Base-by-base conservation (phyloP, 1,140 invertebrate species). In the Drosophila sechellia region DNA sequence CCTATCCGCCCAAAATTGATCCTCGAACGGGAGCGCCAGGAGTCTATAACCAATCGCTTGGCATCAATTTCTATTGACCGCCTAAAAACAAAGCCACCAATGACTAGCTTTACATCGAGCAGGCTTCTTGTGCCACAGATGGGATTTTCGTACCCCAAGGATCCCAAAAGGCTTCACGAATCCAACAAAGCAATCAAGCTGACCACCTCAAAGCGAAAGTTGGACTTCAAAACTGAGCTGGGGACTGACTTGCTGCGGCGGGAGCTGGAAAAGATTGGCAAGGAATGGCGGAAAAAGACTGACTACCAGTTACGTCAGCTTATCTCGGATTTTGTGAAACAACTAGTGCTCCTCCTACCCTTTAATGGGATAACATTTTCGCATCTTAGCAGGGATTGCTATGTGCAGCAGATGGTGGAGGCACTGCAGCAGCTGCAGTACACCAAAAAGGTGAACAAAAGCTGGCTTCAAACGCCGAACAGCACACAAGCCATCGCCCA, bases 321-420 rank as follows among this genome's bases (percentile, higher is more conserved):
- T 17, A 50, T 77, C 27, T 31, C 58, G 12, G 81, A 85, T 46
- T 66, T 85, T 54, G 40, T 85, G 8, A 72, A 25, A 20, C 57
- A 76, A 22, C 12, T 66, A 2, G 42, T 45, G 12, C 65, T 57
- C 59, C 27, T 80, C 27, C 15, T 84, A 15, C 42, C 49, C 25
- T 37, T 34, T 5, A 27, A 50, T 17, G 77, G 61, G 4, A 22
- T 53, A 39, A 13, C 11, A 4, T 17, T 31, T 8, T 39, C 48
- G 11, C 53, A 45, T 5, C 37, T 77, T 20, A 45, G 58, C 15
- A 77, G 37, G 35, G 34, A 42, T 1, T 53, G 58, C 27, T 66
- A 79, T 60, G 52, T 69, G 17, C 42, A 43, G 40, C 65, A 72
- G 40, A 45, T 50, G 12, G 53, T 69, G 13, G 17, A 27, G 8